Conservation (phyloP, 2,797 vertebrate species). For the Alauda arvensis region DNA sequence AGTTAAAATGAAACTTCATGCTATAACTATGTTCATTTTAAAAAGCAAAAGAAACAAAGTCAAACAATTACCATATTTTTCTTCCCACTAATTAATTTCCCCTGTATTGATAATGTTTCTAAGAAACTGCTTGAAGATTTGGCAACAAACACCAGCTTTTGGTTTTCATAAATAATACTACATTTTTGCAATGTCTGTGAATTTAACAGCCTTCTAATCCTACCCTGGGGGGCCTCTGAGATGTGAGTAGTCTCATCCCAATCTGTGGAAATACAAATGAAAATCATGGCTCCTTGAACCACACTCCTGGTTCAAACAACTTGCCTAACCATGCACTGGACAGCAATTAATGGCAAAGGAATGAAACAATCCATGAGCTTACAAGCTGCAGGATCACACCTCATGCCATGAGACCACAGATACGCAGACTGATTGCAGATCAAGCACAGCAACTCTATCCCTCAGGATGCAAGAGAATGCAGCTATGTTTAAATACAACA, state of each 20-base stretch:
- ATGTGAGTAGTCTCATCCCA: accelerated
- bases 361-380: not conserved
- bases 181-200: not conserved
- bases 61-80: not conserved
- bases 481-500: not conserved
- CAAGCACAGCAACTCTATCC: not conserved
- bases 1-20: not conserved
- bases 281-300: not conserved
- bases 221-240: not conserved
- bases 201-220: not conserved
- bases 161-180: not conserved
- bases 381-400: not conserved
- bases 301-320: not conserved
- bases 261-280: not conserved
- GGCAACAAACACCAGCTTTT: not conserved
- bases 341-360: not conserved
- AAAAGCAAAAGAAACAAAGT: not conserved
- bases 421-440: not conserved
- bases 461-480: not conserved
- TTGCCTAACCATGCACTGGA: not conserved
- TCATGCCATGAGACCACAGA: not conserved
- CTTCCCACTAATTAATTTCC: not conserved
- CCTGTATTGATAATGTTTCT: not conserved
- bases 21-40: not conserved
- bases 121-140: not conserved